These are phyloP conservation scores for Drosophila mettleri DNA, from an alignment of 2,888 invertebrate genomes.

Conservation along the genomic window DNA sequence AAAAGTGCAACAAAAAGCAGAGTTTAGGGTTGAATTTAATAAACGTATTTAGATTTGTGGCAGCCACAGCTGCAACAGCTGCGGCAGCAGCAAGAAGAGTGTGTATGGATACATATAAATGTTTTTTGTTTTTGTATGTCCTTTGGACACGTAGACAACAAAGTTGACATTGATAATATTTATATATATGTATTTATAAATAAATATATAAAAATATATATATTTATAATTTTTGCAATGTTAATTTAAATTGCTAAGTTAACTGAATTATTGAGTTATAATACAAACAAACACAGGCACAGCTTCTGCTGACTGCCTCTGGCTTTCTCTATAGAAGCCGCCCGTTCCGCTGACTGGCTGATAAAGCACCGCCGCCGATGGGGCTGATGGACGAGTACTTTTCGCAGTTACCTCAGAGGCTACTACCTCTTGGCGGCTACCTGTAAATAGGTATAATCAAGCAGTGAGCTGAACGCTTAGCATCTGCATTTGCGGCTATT, in stretches of 20 bases:
- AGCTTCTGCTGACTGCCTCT: not conserved
- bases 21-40: constrained; percentile 66
- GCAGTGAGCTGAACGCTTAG: constrained; percentile 55
- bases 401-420: constrained; percentile 5
- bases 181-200: not conserved
- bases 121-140: not conserved
- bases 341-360: constrained; percentile 63
- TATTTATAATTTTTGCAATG: too few relatives aligned
- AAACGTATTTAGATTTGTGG: constrained; percentile 49
- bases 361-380: constrained; percentile 56
- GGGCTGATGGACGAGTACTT: constrained; percentile 28
- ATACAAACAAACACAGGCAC: constrained; percentile 10
- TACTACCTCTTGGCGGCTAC: constrained; percentile 20
- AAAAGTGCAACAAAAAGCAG: constrained; percentile 39
- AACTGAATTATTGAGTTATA: not conserved
- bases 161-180: constrained; percentile 68
- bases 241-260: not conserved
- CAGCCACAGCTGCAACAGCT: constrained; percentile 14
- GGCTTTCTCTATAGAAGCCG: not conserved
- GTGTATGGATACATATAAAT: not conserved
- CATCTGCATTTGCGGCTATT: constrained; percentile 67
- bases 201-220: not conserved
- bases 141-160: constrained; percentile 41
- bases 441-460: constrained; percentile 54
- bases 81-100: constrained; percentile 1